Evolutionary conservation across 2,888 invertebrate species (phyloP).

Genomic region (Lithosia quadra): DNA sequence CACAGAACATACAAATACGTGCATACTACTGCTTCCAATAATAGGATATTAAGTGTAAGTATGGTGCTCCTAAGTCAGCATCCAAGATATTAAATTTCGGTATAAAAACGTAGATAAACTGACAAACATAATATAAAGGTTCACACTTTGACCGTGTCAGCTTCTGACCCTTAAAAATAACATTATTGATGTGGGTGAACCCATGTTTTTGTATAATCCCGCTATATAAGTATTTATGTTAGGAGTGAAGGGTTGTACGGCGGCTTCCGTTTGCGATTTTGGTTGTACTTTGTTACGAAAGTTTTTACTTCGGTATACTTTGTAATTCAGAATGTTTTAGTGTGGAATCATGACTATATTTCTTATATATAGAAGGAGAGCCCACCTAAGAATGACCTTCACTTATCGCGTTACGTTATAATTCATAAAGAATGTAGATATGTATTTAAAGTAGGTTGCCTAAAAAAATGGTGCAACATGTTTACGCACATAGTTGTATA

Average conservation of each 20-base stretch:
- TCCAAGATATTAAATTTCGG: background rate
- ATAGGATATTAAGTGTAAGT: background rate
- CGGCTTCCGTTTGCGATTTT: background rate
- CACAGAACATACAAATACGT: too few relatives aligned
- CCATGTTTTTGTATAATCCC: slow-evolving; percentile 8
- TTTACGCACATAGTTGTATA: too few relatives aligned
- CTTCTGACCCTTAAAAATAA: slow-evolving; percentile 4
- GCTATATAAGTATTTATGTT: slow-evolving; percentile 4
- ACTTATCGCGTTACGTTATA: too few relatives aligned
- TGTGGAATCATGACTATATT: too few relatives aligned
- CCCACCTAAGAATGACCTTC: too few relatives aligned
- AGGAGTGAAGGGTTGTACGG: background rate
- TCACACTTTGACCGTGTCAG: background rate
- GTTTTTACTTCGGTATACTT: slow-evolving; percentile 2
- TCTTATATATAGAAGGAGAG: too few relatives aligned
- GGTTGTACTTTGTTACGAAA: background rate
- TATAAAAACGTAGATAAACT: background rate
- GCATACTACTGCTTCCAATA: background rate
- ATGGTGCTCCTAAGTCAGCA: background rate
- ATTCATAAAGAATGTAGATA: too few relatives aligned
- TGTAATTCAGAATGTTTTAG: background rate
- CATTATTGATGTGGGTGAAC: slow-evolving; percentile 2
- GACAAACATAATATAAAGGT: background rate
- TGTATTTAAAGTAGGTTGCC: too few relatives aligned
- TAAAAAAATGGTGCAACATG: too few relatives aligned